A percentile compares a stretch with the other conserved stretches of the same genome.
These are phyloP conservation scores for Paracyprichromis sp. DNA, from an alignment of 2,113 vertebrate genomes.

Conservation along the genomic window DNA sequence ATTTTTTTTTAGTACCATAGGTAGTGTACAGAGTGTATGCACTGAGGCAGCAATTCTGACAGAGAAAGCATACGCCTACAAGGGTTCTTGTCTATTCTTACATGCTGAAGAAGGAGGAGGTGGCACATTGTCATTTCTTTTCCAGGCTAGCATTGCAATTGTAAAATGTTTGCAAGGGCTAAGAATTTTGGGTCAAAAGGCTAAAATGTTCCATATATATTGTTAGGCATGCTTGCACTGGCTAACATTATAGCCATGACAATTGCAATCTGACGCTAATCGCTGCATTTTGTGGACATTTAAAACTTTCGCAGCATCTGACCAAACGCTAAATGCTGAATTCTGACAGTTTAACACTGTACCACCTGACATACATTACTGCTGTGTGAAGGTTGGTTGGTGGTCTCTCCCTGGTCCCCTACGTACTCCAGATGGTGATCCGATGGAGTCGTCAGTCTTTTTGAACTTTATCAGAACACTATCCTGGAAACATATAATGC, in stretches of 20 bases:
- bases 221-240: background rate
- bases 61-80: background rate
- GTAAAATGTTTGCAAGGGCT: background rate
- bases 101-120: background rate
- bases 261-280: background rate
- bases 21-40: background rate
- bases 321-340: background rate
- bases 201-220: background rate
- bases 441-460: background rate
- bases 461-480: background rate
- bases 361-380: background rate
- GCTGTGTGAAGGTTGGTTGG: background rate
- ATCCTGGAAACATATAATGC: background rate
- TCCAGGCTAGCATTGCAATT: background rate
- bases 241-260: background rate
- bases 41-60: background rate
- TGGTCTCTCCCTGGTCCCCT: background rate
- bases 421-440: background rate
- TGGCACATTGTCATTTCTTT: background rate
- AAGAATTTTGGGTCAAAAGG: background rate
- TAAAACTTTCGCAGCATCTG: background rate
- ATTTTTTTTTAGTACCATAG: background rate
- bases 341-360: background rate
- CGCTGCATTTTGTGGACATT: background rate
- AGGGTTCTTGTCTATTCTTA: background rate